Evolutionary conservation across 2,888 invertebrate species (phyloP).

Genomic region (Poecilus cupreus): DNA sequence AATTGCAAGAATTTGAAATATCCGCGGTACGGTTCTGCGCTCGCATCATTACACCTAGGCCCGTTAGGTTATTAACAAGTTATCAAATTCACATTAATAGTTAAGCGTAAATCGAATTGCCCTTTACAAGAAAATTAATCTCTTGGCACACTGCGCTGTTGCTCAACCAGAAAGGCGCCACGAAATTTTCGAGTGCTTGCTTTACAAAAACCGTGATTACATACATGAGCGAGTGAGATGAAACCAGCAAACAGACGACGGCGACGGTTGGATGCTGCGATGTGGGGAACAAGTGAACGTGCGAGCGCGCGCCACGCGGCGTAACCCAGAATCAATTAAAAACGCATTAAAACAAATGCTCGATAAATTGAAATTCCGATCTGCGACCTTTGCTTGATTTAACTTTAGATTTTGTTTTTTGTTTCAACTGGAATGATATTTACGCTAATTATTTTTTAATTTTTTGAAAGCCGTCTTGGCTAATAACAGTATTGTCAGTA

Average conservation of each 20-base stretch:
- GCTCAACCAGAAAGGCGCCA: slow-evolving; percentile 27
- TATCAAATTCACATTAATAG: slow-evolving; percentile 52
- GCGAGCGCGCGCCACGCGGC: background rate
- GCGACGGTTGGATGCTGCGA: background rate
- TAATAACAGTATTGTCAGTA: too few relatives aligned
- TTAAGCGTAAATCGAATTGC: slow-evolving; percentile 36
- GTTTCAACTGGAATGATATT: background rate
- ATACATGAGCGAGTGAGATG: slow-evolving; percentile 29
- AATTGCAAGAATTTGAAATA: background rate
- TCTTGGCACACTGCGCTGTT: background rate
- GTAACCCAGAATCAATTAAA: slow-evolving; percentile 50
- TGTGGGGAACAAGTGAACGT: slow-evolving; percentile 40
- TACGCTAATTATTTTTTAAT: slow-evolving; percentile 18
- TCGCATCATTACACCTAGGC: background rate
- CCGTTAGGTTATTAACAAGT: slow-evolving; percentile 45
- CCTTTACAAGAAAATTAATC: slow-evolving; percentile 47
- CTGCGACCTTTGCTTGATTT: slow-evolving; percentile 11
- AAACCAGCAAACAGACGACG: slow-evolving; percentile 1
- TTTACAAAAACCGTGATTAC: slow-evolving; percentile 31
- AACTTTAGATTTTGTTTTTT: background rate
- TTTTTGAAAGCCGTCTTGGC: background rate
- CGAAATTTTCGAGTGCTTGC: slow-evolving; percentile 9
- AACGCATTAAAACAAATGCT: slow-evolving; percentile 56
- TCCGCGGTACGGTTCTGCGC: background rate
- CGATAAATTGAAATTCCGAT: slow-evolving; percentile 52